Evolutionary conservation across 2,888 invertebrate genomes (phyloP).

Genomic region (Myopa testacea): DNA sequence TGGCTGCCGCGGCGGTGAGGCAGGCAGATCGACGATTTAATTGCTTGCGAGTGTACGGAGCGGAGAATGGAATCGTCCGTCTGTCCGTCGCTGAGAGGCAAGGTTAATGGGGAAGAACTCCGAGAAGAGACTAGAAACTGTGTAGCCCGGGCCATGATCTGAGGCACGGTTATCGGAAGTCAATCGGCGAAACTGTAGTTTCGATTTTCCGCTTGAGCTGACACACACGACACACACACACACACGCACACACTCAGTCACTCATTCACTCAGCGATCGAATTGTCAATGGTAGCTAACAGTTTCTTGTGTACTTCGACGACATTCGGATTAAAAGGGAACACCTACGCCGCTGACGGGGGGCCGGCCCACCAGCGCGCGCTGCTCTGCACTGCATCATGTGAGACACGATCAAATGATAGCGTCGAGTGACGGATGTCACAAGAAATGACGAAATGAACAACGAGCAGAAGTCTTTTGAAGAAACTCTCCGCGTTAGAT

Average conservation of each 20-base stretch:
- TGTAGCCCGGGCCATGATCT: not conserved
- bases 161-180: constrained; percentile 18
- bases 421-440: not conserved
- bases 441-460: too few species aligned
- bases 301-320: not conserved
- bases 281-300: not conserved
- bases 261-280: not conserved
- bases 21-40: constrained; percentile 22
- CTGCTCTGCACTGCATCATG: not conserved
- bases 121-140: constrained; percentile 2
- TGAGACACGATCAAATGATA: not conserved
- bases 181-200: constrained; percentile 31
- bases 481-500: too few species aligned
- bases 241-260: not conserved
- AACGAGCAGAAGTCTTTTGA: too few species aligned
- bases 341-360: not conserved
- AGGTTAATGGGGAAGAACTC: not conserved
- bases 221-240: not conserved
- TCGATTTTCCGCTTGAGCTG: constrained; percentile 32
- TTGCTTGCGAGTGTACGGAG: constrained; percentile 13
- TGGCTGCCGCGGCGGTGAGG: constrained; percentile 2
- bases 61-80: not conserved
- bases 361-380: not conserved
- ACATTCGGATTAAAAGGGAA: not conserved
- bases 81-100: constrained; percentile 26